A percentile compares a stretch with the other conserved stretches of the same genome.
Conservation (phyloP, 1,140 invertebrate genomes). For the Cryptotermes secundus region DNA sequence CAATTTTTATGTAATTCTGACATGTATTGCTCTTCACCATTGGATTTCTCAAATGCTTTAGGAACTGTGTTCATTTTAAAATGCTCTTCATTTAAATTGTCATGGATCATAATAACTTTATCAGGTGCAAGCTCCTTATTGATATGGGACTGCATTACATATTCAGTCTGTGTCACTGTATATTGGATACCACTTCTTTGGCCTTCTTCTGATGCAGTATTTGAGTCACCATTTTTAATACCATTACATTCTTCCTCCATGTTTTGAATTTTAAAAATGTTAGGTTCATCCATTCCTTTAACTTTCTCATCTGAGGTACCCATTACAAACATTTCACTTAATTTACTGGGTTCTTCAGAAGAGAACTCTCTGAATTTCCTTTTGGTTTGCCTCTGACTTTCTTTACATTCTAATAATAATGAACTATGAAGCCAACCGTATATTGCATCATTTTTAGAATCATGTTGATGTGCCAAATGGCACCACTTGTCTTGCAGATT, state of each 20-base stretch:
- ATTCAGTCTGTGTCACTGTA: no score
- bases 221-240: not conserved
- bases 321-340: not conserved
- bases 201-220: not conserved
- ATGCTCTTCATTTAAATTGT: not conserved
- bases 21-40: not conserved
- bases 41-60: not conserved
- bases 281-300: no score
- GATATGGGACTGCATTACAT: not conserved
- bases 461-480: not conserved
- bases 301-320: not conserved
- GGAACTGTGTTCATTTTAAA: not conserved
- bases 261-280: not conserved
- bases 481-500: not conserved
- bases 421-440: not conserved
- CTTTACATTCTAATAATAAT: not conserved
- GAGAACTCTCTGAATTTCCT: not conserved
- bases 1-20: not conserved
- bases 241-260: not conserved
- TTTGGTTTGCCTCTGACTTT: not conserved
- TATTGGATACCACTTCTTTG: not conserved
- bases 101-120: not conserved
- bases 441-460: not conserved
- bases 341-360: not conserved
- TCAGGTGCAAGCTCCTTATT: not conserved